Percentiles rank a stretch among this genome's conserved stretches.
These are phyloP conservation scores for Enoplosus armatus DNA, from an alignment of 2,797 vertebrate species.

Conservation along the genomic window DNA sequence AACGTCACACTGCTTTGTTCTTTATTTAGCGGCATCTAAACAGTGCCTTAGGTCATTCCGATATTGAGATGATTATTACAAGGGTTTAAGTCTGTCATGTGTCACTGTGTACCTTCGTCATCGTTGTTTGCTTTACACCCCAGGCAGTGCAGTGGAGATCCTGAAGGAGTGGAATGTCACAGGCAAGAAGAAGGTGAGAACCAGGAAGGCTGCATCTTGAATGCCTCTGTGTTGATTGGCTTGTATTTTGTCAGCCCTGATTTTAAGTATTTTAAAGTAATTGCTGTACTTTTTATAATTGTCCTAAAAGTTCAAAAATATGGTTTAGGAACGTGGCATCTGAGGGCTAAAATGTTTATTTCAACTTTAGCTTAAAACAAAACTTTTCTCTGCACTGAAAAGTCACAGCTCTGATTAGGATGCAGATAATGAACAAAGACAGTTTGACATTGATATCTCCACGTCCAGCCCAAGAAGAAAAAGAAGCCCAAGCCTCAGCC, in stretches of 20 bases:
- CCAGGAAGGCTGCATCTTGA: not conserved
- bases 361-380: not conserved
- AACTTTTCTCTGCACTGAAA: not conserved
- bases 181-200: constrained; percentile 95
- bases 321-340: too few species aligned
- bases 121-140: constrained; percentile 43
- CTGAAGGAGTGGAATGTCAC: constrained; percentile 98
- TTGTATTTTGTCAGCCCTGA: not conserved
- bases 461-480: constrained; percentile 91
- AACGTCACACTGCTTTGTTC: constrained; percentile 59
- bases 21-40: constrained; percentile 2
- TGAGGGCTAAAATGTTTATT: too few species aligned
- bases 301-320: too few species aligned
- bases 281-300: not conserved
- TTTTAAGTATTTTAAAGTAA: not conserved
- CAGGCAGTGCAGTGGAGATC: constrained; percentile 94
- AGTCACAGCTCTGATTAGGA: constrained; percentile 11
- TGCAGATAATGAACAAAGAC: constrained; percentile 11
- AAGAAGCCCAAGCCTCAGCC: constrained; percentile 91
- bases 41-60: constrained; percentile 20
- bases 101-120: constrained; percentile 1
- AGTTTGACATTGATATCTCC: constrained; percentile 42
- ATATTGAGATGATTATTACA: not conserved
- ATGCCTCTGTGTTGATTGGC: constrained; percentile 17
- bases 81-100: not conserved